A percentile compares a stretch with the other conserved stretches of the same genome.
Conservation (phyloP, 2,113 vertebrate species). For the Seriola dumerili region DNA sequence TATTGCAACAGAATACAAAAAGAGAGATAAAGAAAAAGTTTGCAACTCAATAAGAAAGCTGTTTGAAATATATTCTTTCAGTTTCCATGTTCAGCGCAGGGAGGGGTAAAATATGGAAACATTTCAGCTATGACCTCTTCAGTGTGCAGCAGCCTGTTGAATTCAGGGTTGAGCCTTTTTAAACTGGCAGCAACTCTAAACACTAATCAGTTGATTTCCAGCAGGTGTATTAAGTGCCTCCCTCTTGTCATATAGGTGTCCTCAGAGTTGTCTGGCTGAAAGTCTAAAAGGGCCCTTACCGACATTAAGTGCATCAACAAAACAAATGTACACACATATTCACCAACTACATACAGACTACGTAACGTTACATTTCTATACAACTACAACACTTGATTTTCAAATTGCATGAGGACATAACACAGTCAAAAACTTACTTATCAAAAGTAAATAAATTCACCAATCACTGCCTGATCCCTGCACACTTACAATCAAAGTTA, state of each 20-base stretch:
- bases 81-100: neutral
- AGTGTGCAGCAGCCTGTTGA: neutral
- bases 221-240: neutral
- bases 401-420: no score
- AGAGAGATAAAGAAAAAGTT: no score
- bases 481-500: no score
- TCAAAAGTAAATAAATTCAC: no score
- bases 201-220: conserved; percentile 9
- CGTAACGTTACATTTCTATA: neutral
- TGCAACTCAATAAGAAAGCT: neutral
- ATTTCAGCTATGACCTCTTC: neutral
- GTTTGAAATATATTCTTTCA: neutral
- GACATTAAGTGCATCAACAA: neutral
- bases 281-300: neutral
- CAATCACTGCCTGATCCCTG: no score
- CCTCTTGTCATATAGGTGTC: neutral
- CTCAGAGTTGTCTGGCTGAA: neutral
- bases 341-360: neutral
- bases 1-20: no score
- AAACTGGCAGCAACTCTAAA: neutral
- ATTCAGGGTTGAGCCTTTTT: neutral
- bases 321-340: neutral
- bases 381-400: neutral
- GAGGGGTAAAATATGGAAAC: neutral
- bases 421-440: no score